Evolutionary conservation across 2,888 invertebrate species (phyloP).

Genomic region (Stenolophus ochropezus): DNA sequence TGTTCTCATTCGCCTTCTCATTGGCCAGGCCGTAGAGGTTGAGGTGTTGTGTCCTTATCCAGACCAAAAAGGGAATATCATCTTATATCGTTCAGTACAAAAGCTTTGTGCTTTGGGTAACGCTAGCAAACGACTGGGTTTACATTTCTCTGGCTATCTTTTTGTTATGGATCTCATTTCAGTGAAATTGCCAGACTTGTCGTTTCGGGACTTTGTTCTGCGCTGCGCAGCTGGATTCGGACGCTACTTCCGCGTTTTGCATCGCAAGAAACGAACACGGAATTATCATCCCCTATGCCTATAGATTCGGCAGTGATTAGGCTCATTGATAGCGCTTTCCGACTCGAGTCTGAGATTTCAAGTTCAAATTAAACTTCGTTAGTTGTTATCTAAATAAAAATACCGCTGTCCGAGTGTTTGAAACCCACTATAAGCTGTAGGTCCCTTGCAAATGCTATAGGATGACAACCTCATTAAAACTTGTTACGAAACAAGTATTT

Average conservation of each 20-base stretch:
- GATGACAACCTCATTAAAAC: too few relatives aligned
- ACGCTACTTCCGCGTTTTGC: constrained; percentile 15
- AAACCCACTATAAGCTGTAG: too few relatives aligned
- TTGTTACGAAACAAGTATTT: too few relatives aligned
- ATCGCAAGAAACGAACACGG: constrained; percentile 12
- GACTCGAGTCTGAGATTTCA: too few relatives aligned
- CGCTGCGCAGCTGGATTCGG: background rate
- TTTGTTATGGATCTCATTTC: constrained; percentile 70
- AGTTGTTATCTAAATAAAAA: too few relatives aligned
- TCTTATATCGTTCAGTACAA: constrained; percentile 67
- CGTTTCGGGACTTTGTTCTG: constrained; percentile 67
- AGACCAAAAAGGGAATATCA: constrained; percentile 65
- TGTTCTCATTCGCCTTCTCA: background rate
- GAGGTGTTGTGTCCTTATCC: constrained; percentile 54
- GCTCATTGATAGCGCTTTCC: too few relatives aligned
- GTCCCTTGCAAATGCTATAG: too few relatives aligned
- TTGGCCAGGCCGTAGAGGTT: constrained; percentile 15
- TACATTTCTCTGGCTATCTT: constrained; percentile 66
- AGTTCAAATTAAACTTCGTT: too few relatives aligned
- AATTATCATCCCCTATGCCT: background rate
- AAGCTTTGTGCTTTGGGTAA: constrained; percentile 67
- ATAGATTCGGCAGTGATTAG: too few relatives aligned
- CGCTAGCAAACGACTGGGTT: constrained; percentile 67
- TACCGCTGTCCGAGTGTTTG: too few relatives aligned
- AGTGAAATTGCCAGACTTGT: constrained; percentile 69